Evolutionary conservation across 2,888 invertebrate genomes (phyloP).

Genomic region (Brenthis hecate): DNA sequence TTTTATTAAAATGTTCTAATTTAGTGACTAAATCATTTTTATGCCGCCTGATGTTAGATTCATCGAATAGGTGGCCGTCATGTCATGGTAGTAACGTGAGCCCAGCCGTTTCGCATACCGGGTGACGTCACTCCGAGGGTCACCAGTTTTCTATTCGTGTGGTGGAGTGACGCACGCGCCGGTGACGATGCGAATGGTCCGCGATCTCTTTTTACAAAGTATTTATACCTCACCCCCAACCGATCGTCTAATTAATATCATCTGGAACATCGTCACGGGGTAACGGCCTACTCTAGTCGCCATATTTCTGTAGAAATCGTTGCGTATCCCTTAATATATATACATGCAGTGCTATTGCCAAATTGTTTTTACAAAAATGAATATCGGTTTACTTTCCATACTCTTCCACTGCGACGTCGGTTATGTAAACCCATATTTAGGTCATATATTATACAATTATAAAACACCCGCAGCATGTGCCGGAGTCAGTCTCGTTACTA

Average conservation of each 20-base stretch:
- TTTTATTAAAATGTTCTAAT: too few species aligned
- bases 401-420: background rate
- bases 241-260: conserved; percentile 63
- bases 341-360: background rate
- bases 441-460: conserved; percentile 2
- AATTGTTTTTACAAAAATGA: conserved; percentile 6
- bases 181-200: conserved; percentile 59
- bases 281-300: conserved; percentile 57
- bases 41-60: conserved; percentile 6
- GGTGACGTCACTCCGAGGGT: conserved; percentile 72
- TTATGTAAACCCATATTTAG: conserved; percentile 6
- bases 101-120: conserved; percentile 57
- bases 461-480: background rate
- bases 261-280: conserved; percentile 55
- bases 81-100: conserved; percentile 53
- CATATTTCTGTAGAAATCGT: conserved; percentile 59
- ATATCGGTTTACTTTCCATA: background rate
- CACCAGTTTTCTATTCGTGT: conserved; percentile 77
- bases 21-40: background rate
- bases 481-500: background rate
- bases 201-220: conserved; percentile 44
- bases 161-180: conserved; percentile 73
- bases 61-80: conserved; percentile 7
- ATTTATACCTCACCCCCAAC: conserved; percentile 57
- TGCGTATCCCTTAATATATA: conserved; percentile 34